A percentile compares a stretch with the other conserved stretches of the same genome.
Conservation (phyloP, 2,888 invertebrate genomes). For the Drosophila conformis region DNA sequence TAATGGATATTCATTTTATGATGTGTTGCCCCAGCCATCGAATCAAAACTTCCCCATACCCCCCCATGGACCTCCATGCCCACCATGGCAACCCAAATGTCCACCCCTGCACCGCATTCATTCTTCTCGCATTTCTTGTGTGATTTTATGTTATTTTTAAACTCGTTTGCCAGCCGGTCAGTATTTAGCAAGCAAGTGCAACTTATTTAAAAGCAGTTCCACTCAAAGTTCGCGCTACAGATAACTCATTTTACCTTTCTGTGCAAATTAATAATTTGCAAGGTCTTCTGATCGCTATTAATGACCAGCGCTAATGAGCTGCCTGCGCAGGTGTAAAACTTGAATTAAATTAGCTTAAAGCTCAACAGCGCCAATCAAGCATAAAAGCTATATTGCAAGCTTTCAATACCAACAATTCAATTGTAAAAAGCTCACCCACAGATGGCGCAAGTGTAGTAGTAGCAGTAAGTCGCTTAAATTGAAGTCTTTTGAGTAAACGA, state of each 20-base stretch:
- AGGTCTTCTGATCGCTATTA: constrained; percentile 43
- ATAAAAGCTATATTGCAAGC: constrained; percentile 9
- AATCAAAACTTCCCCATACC: constrained; percentile 5
- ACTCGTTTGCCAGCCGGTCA: constrained; percentile 59
- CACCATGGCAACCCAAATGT: neutral
- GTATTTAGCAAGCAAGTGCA: constrained; percentile 75
- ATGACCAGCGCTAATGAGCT: constrained; percentile 2
- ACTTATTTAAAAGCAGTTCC: constrained; percentile 50
- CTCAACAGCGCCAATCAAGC: neutral
- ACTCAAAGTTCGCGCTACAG: constrained; percentile 26
- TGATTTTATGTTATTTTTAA: constrained; percentile 30
- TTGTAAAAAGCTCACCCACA: neutral
- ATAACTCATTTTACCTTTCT: constrained; percentile 21
- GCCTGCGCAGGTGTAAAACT: constrained; percentile 39
- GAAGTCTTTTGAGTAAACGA: neutral
- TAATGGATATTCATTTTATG: constrained; percentile 64
- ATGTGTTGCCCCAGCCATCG: constrained; percentile 43
- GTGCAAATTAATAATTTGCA: constrained; percentile 44
- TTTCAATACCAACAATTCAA: neutral
- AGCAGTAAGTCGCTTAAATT: neutral
- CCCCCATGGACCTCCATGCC: neutral
- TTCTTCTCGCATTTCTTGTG: constrained; percentile 7
- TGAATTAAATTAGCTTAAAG: constrained; percentile 27
- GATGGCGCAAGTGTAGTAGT: constrained; percentile 37
- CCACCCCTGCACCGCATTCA: constrained; percentile 23